phyloP scores from a whole-genome alignment of 2,113 vertebrate genomes.

The Porphyrio hochstetteri region DNA sequence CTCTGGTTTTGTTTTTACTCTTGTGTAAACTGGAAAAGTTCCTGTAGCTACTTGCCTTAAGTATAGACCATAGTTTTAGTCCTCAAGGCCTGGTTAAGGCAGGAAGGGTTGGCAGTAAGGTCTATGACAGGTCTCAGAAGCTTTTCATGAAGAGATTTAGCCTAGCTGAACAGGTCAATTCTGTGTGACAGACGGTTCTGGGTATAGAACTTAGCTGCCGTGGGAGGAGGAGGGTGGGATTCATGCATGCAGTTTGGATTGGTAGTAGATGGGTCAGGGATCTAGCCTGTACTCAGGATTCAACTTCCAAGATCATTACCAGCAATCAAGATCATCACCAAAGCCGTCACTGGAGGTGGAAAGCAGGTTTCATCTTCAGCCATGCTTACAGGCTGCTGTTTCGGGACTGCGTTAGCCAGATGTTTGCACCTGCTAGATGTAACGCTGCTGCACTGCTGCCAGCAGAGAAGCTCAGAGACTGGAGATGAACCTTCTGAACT shows the following conservation, averaged over 20 bases:
- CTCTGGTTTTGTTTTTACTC: neutral
- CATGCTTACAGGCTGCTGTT: neutral
- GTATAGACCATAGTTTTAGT: neutral
- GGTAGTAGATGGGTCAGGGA: neutral
- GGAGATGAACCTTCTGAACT: neutral
- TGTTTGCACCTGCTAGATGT: neutral
- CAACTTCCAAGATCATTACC: neutral
- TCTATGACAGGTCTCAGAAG: neutral
- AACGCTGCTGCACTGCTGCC: neutral
- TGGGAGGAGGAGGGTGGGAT: neutral
- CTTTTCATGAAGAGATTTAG: neutral
- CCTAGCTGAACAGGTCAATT: neutral
- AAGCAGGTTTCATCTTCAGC: neutral
- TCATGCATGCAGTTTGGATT: neutral
- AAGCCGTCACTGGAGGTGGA: neutral
- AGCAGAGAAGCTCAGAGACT: neutral
- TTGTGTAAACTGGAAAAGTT: neutral
- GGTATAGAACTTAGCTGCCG: neutral
- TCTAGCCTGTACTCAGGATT: neutral
- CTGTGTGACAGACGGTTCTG: neutral
- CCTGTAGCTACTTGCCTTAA: neutral
- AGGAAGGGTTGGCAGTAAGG: neutral
- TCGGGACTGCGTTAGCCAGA: neutral
- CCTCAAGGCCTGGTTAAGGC: neutral
- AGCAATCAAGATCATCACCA: neutral